Base-by-base conservation (phyloP, 2,888 invertebrate species). In the Cylloceria caligata region DNA sequence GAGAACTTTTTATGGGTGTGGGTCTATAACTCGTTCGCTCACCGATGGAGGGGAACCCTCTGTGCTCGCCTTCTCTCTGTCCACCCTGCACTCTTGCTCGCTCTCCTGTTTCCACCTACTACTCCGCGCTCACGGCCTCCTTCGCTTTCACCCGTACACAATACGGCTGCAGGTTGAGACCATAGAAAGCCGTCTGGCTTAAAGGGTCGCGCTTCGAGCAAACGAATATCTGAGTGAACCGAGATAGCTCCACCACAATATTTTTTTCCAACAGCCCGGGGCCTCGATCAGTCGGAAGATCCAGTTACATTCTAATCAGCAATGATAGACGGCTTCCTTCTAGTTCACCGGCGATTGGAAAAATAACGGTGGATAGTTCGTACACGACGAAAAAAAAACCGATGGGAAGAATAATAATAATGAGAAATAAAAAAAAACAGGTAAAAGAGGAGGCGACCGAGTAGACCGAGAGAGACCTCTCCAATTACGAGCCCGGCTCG, bases 181-280 rank as follows among this genome's bases (percentile, higher is more conserved):
- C 91, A 90, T 91, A 91, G 90, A 91, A 90, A 90, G 88, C 89
- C 87, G 91, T 91, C 91, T 91, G 91, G 91, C 91, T 91, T 91
- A 91, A 91, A 91, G 91, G 89, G 91, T 91, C 89, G 89, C 88
- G 87, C 86, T 88, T 88, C 86, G 87, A 81, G 77, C 77, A 68
- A 82, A 74, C 81, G 80, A 81, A 71, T 71, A 71, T 71, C 34
- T 57, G 71, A 71, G 57, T 42, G 42, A 42, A 30, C 36, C 71
- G 45, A 21, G 27, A 42, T 57, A 36, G 13, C 60, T 13, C 16
- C 7, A 1, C 34, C 11, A 16, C 21, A 6, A 30, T 1, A n/a
- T n/a, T 57, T 30, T 13, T 57, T 27, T 24, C 24, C 49, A 21
- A 52, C 49, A 11, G 49, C 49, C 49, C 24, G 24, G 24, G 9